Percentiles rank a stretch among this genome's conserved stretches.
Conservation (phyloP, 2,888 invertebrate genomes). For the Sphaerophoria rueppellii region DNA sequence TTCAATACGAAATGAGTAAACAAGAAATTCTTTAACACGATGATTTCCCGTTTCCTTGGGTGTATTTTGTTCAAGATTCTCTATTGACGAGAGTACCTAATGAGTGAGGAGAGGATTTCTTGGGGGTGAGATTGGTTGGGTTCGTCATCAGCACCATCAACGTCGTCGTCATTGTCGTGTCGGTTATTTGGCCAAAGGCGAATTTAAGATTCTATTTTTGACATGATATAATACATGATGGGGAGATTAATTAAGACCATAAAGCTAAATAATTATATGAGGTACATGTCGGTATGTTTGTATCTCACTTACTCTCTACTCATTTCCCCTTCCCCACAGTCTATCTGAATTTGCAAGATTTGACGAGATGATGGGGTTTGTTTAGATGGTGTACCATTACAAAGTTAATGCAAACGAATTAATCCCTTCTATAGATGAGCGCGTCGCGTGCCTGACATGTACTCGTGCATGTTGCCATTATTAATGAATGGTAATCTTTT, state of each 20-base stretch:
- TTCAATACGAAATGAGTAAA: constrained; percentile 61
- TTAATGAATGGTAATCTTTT: constrained; percentile 55
- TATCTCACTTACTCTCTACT: neutral
- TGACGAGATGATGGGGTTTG: constrained; percentile 11
- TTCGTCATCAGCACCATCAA: too few species aligned
- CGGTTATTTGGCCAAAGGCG: constrained; percentile 42
- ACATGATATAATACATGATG: constrained; percentile 40
- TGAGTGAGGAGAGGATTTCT: neutral
- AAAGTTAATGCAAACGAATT: constrained; percentile 63
- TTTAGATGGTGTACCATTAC: constrained; percentile 47
- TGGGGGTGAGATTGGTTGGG: too few species aligned
- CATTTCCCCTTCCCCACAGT: too few species aligned
- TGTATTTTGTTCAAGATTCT: constrained; percentile 21
- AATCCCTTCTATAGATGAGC: constrained; percentile 31
- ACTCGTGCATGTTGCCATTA: constrained; percentile 35
- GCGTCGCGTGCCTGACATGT: too few species aligned
- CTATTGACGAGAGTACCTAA: neutral
- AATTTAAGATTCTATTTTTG: constrained; percentile 61
- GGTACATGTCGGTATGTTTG: neutral
- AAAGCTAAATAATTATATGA: constrained; percentile 59
- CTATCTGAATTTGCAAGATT: neutral
- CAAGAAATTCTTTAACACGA: constrained; percentile 70
- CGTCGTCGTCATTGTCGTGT: neutral
- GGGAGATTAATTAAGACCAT: constrained; percentile 62
- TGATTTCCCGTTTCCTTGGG: constrained; percentile 55